Evolutionary conservation across 2,888 invertebrate genomes (phyloP).

Genomic region (Sericinus montela): DNA sequence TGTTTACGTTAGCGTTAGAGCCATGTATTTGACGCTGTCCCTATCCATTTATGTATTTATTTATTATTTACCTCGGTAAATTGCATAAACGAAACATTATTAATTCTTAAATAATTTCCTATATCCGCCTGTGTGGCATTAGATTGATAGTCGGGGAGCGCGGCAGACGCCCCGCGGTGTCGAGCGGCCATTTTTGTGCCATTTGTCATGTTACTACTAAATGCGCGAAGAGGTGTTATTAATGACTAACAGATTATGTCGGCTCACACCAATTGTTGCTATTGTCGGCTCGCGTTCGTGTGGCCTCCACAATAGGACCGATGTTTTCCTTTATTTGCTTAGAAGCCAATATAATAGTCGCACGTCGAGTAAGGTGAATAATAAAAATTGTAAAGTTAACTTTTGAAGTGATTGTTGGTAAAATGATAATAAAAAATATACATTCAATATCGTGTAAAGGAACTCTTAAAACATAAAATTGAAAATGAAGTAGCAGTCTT

Average conservation of each 20-base stretch:
- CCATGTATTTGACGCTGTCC: too few species aligned
- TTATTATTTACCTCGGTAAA: too few species aligned
- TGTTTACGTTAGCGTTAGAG: too few species aligned
- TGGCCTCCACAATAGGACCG: slow-evolving; percentile 20
- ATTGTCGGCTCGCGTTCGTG: slow-evolving; percentile 35
- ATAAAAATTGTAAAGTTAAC: slow-evolving; percentile 9
- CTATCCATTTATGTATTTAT: too few species aligned
- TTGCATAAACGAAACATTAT: too few species aligned
- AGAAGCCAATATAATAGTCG: slow-evolving; percentile 27
- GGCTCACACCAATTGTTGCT: slow-evolving; percentile 52
- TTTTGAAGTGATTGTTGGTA: slow-evolving; percentile 6
- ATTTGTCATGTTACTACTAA: slow-evolving; percentile 77
- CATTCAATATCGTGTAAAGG: too few species aligned
- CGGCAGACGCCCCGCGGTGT: slow-evolving; percentile 50
- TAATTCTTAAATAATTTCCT: slow-evolving; percentile 19
- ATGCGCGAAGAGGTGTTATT: slow-evolving; percentile 73
- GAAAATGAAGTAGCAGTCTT: too few species aligned
- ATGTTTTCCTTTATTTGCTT: slow-evolving; percentile 32
- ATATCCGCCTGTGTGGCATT: slow-evolving; percentile 43
- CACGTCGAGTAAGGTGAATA: slow-evolving; percentile 12
- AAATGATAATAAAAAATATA: background rate
- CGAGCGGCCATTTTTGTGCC: slow-evolving; percentile 46
- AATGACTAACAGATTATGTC: slow-evolving; percentile 68
- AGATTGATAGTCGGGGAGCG: slow-evolving; percentile 47
- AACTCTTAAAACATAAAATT: too few species aligned